Conservation (phyloP, 23 tunicate species). For the Styela plicata region DNA sequence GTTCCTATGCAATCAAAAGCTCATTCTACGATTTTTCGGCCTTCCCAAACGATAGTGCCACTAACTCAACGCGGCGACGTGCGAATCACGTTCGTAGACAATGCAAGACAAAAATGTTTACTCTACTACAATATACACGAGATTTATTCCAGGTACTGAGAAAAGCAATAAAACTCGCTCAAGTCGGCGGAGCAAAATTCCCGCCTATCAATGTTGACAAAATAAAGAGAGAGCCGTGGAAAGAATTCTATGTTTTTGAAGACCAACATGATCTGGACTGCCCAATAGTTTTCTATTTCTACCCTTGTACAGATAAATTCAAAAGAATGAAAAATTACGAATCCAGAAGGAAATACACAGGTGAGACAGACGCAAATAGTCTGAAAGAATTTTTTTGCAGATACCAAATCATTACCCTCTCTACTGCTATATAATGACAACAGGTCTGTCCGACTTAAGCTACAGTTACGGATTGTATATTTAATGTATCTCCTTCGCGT, state of each 20-base stretch:
- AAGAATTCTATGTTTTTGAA: slow-evolving; percentile 22
- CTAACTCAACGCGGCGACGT: no score
- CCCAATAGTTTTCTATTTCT: slow-evolving; percentile 20
- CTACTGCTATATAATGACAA: no score
- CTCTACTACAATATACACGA: not conserved
- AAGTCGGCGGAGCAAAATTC: not conserved
- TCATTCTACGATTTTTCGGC: no score
- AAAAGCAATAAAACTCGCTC: slow-evolving; percentile 5
- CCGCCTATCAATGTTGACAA: slow-evolving; percentile 9
- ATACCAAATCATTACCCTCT: no score
- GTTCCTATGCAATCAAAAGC: no score
- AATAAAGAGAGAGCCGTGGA: slow-evolving; percentile 14
- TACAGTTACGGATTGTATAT: no score
- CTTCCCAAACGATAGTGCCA: no score
- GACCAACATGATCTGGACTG: slow-evolving; percentile 3
- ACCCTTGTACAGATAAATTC: slow-evolving; percentile 4
- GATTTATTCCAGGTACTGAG: not conserved
- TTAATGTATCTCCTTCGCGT: no score
- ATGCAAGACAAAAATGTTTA: no score
- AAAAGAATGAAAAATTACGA: slow-evolving; percentile 13
- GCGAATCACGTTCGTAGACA: no score
- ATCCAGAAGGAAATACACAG: not conserved
- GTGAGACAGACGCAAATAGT: not conserved
- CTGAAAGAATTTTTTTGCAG: no score
- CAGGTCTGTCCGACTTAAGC: no score